These are phyloP conservation scores for Eupithecia centaureata DNA, from an alignment of 2,888 invertebrate species.

Conservation along the genomic window DNA sequence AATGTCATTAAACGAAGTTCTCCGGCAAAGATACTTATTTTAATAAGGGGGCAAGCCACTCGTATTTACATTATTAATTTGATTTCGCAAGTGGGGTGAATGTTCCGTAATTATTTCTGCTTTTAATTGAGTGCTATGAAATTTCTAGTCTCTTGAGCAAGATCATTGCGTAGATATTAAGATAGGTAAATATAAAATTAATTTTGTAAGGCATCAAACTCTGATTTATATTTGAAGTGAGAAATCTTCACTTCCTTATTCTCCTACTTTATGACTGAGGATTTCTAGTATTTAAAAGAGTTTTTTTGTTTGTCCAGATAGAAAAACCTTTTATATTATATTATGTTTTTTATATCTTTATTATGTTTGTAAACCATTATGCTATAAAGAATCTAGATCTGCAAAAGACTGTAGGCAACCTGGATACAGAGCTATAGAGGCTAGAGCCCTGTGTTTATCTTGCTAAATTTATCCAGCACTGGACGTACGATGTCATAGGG, in stretches of 20 bases:
- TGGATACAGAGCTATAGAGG: too few species aligned
- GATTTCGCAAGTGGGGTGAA: slow-evolving; percentile 78
- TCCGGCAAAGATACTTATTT: slow-evolving; percentile 29
- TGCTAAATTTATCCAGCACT: too few species aligned
- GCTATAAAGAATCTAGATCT: too few species aligned
- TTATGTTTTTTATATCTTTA: too few species aligned
- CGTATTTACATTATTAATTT: slow-evolving; percentile 77
- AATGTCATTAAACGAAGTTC: slow-evolving; percentile 22
- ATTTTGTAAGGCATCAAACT: not conserved
- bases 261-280: not conserved
- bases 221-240: not conserved
- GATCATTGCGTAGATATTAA: slow-evolving; percentile 59
- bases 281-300: too few species aligned
- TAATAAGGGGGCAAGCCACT: slow-evolving; percentile 61
- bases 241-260: not conserved
- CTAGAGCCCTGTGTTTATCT: too few species aligned
- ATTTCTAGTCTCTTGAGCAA: slow-evolving; percentile 72
- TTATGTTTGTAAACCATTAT: too few species aligned
- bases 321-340: too few species aligned
- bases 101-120: slow-evolving; percentile 75
- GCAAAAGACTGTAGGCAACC: too few species aligned
- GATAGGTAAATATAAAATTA: slow-evolving; percentile 30
- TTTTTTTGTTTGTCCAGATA: too few species aligned
- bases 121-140: slow-evolving; percentile 81
- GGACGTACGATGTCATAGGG: too few species aligned